These are phyloP conservation scores for Calliscelio sp. DNA, from an alignment of 2,888 invertebrate genomes.

Conservation along the genomic window DNA sequence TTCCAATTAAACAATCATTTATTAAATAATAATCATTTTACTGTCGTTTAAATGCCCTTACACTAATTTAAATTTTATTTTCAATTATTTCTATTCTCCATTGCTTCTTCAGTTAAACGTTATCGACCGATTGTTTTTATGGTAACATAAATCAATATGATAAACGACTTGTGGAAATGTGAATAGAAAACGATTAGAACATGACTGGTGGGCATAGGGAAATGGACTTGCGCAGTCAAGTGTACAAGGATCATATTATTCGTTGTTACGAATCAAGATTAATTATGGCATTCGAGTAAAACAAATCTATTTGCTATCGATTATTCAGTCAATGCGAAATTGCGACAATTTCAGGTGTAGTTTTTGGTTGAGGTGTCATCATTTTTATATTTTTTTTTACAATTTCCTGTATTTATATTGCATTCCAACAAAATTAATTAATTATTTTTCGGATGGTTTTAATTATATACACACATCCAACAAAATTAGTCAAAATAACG, in stretches of 20 bases:
- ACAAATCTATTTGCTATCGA: conserved; percentile 49
- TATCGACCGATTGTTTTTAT: conserved; percentile 59
- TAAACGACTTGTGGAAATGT: conserved; percentile 64
- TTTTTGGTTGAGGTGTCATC: too few relatives aligned
- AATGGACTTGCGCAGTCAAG: conserved; percentile 54
- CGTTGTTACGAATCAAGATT: conserved; percentile 49
- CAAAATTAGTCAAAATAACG: neutral
- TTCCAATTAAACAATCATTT: too few relatives aligned
- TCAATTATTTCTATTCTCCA: conserved; percentile 37
- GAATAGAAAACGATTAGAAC: conserved; percentile 66
- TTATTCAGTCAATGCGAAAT: conserved; percentile 26
- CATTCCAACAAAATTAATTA: too few relatives aligned
- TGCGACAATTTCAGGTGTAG: neutral
- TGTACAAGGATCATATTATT: conserved; percentile 54
- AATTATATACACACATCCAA: neutral
- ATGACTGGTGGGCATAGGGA: conserved; percentile 51
- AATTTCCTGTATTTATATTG: too few relatives aligned
- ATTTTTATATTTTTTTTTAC: too few relatives aligned
- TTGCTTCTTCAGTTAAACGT: conserved; percentile 51
- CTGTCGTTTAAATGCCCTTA: neutral
- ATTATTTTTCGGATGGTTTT: too few relatives aligned
- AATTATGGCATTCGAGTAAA: conserved; percentile 47
- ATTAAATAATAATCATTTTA: too few relatives aligned
- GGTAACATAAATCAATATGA: conserved; percentile 63
- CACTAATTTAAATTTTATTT: conserved; percentile 28